These are phyloP conservation scores for Neogale vison DNA, from an alignment of 2,113 vertebrate genomes.

Conservation along the genomic window DNA sequence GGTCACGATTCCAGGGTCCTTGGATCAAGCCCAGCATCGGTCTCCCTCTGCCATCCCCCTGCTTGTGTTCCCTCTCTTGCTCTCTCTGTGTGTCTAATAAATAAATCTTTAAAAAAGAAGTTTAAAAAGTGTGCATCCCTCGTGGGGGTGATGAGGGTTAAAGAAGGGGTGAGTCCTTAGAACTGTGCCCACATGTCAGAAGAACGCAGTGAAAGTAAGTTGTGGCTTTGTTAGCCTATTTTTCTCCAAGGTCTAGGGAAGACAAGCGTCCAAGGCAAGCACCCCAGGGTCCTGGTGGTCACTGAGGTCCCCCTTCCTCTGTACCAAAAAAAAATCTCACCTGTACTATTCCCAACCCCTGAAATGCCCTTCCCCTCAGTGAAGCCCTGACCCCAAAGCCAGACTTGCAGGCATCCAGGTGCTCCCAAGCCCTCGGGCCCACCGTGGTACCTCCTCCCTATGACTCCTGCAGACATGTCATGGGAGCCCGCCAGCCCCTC, in stretches of 20 bases:
- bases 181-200: background rate
- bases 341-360: background rate
- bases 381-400: background rate
- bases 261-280: background rate
- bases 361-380: background rate
- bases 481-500: rapidly evolving
- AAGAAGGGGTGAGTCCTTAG: background rate
- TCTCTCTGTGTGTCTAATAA: too few species aligned
- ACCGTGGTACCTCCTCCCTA: background rate
- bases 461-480: background rate
- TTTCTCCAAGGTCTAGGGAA: background rate
- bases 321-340: background rate
- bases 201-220: background rate
- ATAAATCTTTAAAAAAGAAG: too few species aligned
- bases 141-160: too few species aligned
- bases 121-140: background rate
- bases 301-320: background rate
- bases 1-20: too few species aligned
- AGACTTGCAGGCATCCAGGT: background rate
- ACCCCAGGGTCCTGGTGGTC: background rate
- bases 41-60: too few species aligned
- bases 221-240: background rate
- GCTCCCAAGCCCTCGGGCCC: rapidly evolving
- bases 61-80: too few species aligned
- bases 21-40: too few species aligned